Base-by-base conservation (phyloP, 2,113 vertebrate species). In the Dissostichus mawsoni region DNA sequence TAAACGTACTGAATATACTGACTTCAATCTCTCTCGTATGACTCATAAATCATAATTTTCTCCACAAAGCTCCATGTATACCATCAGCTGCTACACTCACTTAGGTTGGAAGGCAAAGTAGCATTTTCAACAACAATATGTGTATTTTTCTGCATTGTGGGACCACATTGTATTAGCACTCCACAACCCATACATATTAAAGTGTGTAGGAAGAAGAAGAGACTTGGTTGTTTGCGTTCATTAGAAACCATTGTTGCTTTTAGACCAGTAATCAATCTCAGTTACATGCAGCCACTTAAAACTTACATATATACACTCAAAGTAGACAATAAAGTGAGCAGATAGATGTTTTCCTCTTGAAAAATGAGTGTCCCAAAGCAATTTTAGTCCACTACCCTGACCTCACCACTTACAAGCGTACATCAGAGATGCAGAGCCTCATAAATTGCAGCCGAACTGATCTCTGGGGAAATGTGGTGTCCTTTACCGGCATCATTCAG, bases 391-490 rank as follows among this genome's bases (percentile, higher is more conserved):
- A 29, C 83, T 78, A 57, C 23, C 36, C 51, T 87, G 86, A 89
- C 80, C 80, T 82, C 73, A 75, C 55, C 53, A 74, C 59, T 88
- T 84, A 72, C 51, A 67, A 51, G 50, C 48, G 58, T 74, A 71
- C 76, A 76, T 69, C 57, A 59, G 56, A 33, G 55, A 58, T 62
- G 63, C 78, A 74, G 83, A 47, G 72, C 55, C 62, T 79, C 75
- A 58, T 89, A 83, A 62, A 89, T 88, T 64, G 84, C 36, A 45
- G n/a, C 50, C 59, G 63, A 78, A 84, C 66, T 71, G 16, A 81
- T 87, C 85, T 74, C 85, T 44, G 23, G 85, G 76, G 85, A 89
- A 56, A 77, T 50, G 73, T 14, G 16, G 51, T 71, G 64, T 87
- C 76, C 65, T 82, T 71, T 72, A 83, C 61, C 62, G 59, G 72